Conservation (phyloP, 2,797 vertebrate species). For the Falco naumanni region DNA sequence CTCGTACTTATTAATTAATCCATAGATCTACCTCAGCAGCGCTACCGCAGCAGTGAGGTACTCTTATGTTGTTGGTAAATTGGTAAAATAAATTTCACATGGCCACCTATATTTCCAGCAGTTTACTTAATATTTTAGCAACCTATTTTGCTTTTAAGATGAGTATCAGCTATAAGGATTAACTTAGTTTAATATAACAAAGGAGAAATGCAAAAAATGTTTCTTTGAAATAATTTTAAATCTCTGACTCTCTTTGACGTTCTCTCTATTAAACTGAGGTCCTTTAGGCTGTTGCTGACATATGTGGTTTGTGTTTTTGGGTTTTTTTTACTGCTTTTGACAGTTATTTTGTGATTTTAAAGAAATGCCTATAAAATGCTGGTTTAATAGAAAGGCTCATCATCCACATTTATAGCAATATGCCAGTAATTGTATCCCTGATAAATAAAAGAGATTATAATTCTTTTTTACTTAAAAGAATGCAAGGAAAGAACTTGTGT, state of each 20-base stretch:
- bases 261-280: neutral
- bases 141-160: neutral
- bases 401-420: neutral
- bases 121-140: slow-evolving; percentile 40
- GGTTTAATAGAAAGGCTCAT: slow-evolving; percentile 30
- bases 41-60: neutral
- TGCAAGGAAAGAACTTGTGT: neutral
- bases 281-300: slow-evolving; percentile 46
- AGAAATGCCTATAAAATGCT: neutral
- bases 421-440: neutral
- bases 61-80: slow-evolving; percentile 30
- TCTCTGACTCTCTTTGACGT: slow-evolving; percentile 25
- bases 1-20: slow-evolving; percentile 57
- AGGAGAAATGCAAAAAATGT: slow-evolving; percentile 7
- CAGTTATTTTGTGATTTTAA: neutral
- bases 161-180: slow-evolving; percentile 57
- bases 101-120: slow-evolving; percentile 26
- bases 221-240: slow-evolving; percentile 46
- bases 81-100: slow-evolving; percentile 34
- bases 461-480: neutral
- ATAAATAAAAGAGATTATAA: slow-evolving; percentile 2
- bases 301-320: neutral
- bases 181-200: slow-evolving; percentile 48
- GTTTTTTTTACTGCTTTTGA: neutral
- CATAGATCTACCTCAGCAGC: slow-evolving; percentile 5